These are phyloP conservation scores for Gnathonemus echidnorhynchus DNA, from an alignment of 2,113 vertebrate species.

Conservation along the genomic window DNA sequence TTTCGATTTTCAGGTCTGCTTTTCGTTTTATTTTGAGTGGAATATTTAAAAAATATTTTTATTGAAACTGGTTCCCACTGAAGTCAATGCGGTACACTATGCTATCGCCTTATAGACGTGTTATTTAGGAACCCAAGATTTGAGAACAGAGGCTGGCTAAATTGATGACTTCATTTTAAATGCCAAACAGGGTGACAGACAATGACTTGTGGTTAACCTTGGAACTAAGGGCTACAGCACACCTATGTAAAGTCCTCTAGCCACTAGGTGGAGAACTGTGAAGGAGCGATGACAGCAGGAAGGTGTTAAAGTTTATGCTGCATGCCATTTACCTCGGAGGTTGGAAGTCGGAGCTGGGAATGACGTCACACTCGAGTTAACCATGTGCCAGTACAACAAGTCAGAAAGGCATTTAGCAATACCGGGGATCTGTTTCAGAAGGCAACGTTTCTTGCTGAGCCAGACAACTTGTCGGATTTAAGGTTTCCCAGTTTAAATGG, in stretches of 20 bases:
- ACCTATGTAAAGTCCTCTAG: neutral
- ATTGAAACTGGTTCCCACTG: neutral
- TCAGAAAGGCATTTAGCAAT: neutral
- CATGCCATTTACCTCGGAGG: neutral
- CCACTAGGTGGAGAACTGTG: neutral
- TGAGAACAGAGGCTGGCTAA: neutral
- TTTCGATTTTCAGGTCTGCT: neutral
- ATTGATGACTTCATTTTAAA: neutral
- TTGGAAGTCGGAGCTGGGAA: neutral
- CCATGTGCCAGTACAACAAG: neutral
- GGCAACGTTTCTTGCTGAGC: neutral
- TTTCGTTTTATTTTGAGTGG: neutral
- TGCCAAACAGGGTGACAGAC: neutral
- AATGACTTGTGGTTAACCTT: neutral
- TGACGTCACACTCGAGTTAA: neutral
- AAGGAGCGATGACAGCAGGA: neutral
- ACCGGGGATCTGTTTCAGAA: neutral
- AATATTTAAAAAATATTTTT: neutral
- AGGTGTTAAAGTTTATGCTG: neutral
- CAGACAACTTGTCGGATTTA: neutral
- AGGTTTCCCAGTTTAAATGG: neutral
- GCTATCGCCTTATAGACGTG: neutral
- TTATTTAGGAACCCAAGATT: neutral
- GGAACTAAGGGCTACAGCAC: neutral
- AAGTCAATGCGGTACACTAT: neutral